A percentile compares a stretch with the other conserved stretches of the same genome.
These are phyloP conservation scores for Lordiphosa mommai DNA, from an alignment of 1,140 invertebrate species.

Conservation along the genomic window DNA sequence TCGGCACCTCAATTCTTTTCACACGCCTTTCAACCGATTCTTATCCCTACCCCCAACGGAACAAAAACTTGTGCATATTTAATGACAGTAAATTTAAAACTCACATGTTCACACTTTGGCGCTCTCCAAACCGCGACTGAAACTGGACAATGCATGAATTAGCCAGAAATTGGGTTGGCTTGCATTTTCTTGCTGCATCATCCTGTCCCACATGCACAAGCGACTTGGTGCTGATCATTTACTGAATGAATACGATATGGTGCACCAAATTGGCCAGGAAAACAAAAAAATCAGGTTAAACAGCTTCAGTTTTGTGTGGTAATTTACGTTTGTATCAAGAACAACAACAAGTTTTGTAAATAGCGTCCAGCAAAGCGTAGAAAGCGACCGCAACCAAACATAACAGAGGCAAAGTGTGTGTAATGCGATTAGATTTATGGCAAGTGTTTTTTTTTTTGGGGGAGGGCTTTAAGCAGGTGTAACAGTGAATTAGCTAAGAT, in stretches of 20 bases:
- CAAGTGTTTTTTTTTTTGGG: neutral
- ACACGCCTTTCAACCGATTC: constrained; percentile 25
- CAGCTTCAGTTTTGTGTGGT: constrained; percentile 43
- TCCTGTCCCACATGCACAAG: constrained; percentile 19
- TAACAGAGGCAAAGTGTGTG: neutral
- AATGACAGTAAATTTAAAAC: constrained; percentile 44
- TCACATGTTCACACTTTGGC: constrained; percentile 51
- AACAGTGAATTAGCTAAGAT: no score
- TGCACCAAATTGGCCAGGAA: constrained; percentile 47
- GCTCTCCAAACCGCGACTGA: constrained; percentile 2
- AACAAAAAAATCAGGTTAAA: constrained; percentile 61
- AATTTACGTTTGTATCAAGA: constrained; percentile 48
- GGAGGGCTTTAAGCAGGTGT: no score
- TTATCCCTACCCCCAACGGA: constrained; percentile 20
- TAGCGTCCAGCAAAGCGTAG: constrained; percentile 49
- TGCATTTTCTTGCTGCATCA: constrained; percentile 62
- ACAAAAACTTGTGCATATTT: constrained; percentile 34
- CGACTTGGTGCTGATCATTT: constrained; percentile 26
- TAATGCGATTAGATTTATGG: constrained; percentile 31
- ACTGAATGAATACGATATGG: constrained; percentile 56
- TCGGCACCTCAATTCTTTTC: constrained; percentile 26
- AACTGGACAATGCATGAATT: constrained; percentile 47
- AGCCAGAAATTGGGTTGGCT: constrained; percentile 54
- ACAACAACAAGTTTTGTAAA: constrained; percentile 24
- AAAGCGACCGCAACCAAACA: constrained; percentile 45